Evolutionary conservation across 1,140 invertebrate genomes (phyloP).

Genomic region (Danaus melanippus): DNA sequence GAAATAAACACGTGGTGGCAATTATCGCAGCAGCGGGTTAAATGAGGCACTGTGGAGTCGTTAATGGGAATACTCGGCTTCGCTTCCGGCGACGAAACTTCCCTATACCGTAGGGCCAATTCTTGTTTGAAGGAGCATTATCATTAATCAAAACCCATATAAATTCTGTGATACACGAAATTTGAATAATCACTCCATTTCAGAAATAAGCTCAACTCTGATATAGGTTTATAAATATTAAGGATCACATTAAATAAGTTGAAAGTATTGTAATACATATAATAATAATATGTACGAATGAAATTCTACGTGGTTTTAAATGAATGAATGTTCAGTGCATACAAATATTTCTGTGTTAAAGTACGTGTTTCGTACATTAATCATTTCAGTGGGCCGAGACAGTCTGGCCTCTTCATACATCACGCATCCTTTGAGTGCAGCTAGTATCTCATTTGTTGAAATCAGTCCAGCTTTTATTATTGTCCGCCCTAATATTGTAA

Average conservation of each 20-base stretch:
- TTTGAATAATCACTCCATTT: too few species aligned
- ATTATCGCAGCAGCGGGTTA: slow-evolving; percentile 69
- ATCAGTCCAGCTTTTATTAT: slow-evolving; percentile 53
- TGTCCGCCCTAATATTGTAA: slow-evolving; percentile 51
- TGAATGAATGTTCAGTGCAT: too few species aligned
- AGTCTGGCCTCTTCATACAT: slow-evolving; percentile 38
- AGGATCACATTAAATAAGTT: too few species aligned
- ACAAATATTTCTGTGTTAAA: too few species aligned
- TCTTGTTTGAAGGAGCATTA: too few species aligned
- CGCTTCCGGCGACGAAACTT: slow-evolving; percentile 42
- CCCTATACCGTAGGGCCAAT: slow-evolving; percentile 9
- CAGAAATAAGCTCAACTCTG: neutral
- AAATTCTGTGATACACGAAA: too few species aligned
- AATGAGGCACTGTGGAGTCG: slow-evolving; percentile 67
- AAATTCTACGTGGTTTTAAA: too few species aligned
- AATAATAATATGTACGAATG: too few species aligned
- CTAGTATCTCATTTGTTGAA: slow-evolving; percentile 54
- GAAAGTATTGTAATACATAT: too few species aligned
- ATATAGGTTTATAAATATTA: too few species aligned
- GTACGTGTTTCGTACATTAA: slow-evolving; percentile 38
- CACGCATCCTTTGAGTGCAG: slow-evolving; percentile 47
- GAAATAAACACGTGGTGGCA: slow-evolving; percentile 71
- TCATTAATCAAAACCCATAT: too few species aligned
- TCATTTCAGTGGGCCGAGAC: slow-evolving; percentile 44
- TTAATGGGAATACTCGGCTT: slow-evolving; percentile 59